A percentile compares a stretch with the other conserved stretches of the same genome.
These are phyloP conservation scores for Cephus spinipes DNA, from an alignment of 2,888 invertebrate genomes.

Conservation along the genomic window DNA sequence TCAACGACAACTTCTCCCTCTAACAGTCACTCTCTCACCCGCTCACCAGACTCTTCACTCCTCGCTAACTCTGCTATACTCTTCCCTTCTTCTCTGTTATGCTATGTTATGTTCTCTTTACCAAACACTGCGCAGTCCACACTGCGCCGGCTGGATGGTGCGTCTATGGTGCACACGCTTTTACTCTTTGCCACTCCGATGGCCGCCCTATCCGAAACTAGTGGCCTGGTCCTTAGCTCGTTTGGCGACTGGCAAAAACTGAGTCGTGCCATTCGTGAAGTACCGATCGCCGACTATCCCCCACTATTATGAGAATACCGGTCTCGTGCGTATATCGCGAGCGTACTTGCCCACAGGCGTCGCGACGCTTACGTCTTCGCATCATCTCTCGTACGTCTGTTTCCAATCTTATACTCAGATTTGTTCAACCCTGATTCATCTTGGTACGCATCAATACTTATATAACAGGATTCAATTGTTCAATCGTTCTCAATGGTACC, in stretches of 20 bases:
- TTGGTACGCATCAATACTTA: neutral
- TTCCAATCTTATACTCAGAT: neutral
- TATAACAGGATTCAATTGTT: neutral
- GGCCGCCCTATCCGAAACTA: slow-evolving; percentile 1
- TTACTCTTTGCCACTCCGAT: neutral
- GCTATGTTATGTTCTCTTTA: slow-evolving; percentile 1
- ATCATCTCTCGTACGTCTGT: neutral
- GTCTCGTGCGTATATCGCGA: neutral
- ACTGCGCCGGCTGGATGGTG: neutral
- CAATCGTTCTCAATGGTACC: neutral
- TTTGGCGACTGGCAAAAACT: neutral
- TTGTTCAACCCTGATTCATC: neutral
- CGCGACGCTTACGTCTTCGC: neutral
- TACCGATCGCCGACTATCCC: slow-evolving; percentile 2
- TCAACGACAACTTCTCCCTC: slow-evolving; percentile 12
- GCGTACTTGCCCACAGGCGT: neutral
- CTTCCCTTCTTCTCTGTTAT: slow-evolving; percentile 13
- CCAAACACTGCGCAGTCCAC: neutral
- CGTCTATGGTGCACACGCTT: neutral
- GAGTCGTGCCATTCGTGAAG: neutral
- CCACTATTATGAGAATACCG: neutral
- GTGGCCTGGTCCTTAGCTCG: slow-evolving; percentile 23
- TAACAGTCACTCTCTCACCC: neutral
- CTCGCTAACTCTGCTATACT: slow-evolving; percentile 27
- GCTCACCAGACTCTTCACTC: slow-evolving; percentile 3